Evolutionary conservation across 2,113 vertebrate species (phyloP).

Genomic region (Semnornis frantzii): DNA sequence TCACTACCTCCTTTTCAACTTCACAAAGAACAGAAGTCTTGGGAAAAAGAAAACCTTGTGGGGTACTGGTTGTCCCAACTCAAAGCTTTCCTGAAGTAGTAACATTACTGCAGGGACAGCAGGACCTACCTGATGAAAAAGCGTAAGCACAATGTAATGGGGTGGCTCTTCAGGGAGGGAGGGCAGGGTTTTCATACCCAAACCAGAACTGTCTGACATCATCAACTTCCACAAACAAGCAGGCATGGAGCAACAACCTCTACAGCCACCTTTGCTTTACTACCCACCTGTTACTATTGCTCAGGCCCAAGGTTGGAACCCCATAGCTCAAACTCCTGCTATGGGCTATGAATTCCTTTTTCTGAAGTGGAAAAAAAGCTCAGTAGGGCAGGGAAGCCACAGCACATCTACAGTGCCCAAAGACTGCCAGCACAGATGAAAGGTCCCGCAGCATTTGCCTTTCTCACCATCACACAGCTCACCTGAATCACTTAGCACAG

Average conservation of each 20-base stretch:
- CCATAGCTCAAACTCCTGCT: background rate
- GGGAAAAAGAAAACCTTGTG: background rate
- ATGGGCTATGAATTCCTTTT: background rate
- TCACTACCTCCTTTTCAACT: background rate
- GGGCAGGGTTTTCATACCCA: background rate
- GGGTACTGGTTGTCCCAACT: background rate
- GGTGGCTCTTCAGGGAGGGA: background rate
- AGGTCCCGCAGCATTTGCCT: background rate
- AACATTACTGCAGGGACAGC: accelerated
- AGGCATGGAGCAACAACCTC: background rate
- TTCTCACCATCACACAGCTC: background rate
- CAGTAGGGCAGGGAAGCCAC: background rate
- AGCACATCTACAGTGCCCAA: background rate
- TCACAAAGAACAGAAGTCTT: too few relatives aligned
- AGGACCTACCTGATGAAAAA: background rate
- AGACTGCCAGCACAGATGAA: background rate
- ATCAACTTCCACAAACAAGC: background rate
- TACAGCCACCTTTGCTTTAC: background rate
- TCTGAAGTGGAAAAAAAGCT: background rate
- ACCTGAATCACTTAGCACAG: background rate
- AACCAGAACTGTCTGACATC: background rate
- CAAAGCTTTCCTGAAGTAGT: background rate
- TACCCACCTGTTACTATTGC: background rate
- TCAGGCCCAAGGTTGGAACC: background rate
- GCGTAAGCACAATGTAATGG: background rate